Evolutionary conservation across 2,888 invertebrate species (phyloP).

Genomic region (Lutraria lutraria): DNA sequence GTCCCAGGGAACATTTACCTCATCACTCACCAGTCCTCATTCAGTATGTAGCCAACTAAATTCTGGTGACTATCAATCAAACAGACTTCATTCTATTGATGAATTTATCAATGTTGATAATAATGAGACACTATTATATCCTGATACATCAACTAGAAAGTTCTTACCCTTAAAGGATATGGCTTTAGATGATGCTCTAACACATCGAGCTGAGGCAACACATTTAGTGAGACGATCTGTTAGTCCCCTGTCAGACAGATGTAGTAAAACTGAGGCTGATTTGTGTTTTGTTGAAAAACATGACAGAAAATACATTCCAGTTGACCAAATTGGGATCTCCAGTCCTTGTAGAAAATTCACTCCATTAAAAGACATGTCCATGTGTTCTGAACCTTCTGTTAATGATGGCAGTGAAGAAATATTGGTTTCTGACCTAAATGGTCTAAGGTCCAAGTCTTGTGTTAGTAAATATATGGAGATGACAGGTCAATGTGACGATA

Average conservation of each 20-base stretch:
- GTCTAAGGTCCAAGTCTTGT: neutral
- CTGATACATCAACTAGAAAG: neutral
- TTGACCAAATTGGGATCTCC: neutral
- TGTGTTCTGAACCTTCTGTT: neutral
- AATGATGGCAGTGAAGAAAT: neutral
- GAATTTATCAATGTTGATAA: neutral
- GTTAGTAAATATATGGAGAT: slow-evolving; percentile 31
- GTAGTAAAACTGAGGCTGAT: neutral
- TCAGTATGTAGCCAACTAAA: neutral
- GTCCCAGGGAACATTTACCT: neutral
- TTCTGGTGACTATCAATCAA: neutral
- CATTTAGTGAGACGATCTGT: neutral
- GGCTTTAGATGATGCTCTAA: slow-evolving; percentile 20
- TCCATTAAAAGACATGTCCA: slow-evolving; percentile 59
- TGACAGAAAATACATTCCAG: no score
- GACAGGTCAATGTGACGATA: neutral
- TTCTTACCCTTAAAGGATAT: slow-evolving; percentile 38
- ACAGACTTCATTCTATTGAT: neutral
- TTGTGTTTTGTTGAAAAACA: slow-evolving; percentile 6
- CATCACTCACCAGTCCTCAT: neutral
- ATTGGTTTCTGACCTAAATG: neutral
- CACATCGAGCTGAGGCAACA: neutral
- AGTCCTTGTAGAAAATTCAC: slow-evolving; percentile 41
- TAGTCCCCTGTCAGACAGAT: neutral
- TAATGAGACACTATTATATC: neutral